A percentile compares a stretch with the other conserved stretches of the same genome.
Conservation (phyloP, 2,888 invertebrate genomes). For the Agelastica alni region DNA sequence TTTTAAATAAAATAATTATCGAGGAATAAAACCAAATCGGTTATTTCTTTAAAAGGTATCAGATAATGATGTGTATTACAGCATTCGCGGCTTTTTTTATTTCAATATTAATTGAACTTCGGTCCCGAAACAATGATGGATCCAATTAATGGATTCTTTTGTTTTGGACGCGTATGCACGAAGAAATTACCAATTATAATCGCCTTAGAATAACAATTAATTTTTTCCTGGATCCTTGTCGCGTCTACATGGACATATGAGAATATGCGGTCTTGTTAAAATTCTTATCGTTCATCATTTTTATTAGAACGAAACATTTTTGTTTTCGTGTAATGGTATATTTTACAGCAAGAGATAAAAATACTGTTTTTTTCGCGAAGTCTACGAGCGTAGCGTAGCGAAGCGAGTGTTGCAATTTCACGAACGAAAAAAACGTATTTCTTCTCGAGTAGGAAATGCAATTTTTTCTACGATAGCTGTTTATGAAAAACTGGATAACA, state of each 20-base stretch:
- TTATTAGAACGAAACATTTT: no score
- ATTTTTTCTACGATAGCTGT: no score
- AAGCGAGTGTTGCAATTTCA: no score
- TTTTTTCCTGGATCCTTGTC: conserved; percentile 23
- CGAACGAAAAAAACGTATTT: no score
- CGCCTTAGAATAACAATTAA: conserved; percentile 30
- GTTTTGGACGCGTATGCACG: conserved; percentile 37
- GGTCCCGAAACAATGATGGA: conserved; percentile 26
- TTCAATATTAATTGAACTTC: conserved; percentile 30
- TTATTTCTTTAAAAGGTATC: conserved; percentile 43
- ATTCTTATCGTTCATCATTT: no score
- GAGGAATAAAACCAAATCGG: conserved; percentile 33
- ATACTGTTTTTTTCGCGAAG: no score
- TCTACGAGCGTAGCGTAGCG: no score
- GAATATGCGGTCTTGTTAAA: conserved; percentile 7
- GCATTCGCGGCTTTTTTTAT: conserved; percentile 25
- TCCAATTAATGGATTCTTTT: conserved; percentile 43
- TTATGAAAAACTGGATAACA: no score
- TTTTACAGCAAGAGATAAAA: no score
- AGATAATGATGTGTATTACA: conserved; percentile 41
- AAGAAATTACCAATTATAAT: conserved; percentile 41
- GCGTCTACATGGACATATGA: conserved; percentile 1
- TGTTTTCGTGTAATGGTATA: no score
- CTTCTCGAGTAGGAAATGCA: no score
- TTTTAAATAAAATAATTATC: no score